Evolutionary conservation across 2,113 vertebrate genomes (phyloP), one percentile per base, ranked within the genome.

Genomic region (Thunnus thynnus): DNA sequence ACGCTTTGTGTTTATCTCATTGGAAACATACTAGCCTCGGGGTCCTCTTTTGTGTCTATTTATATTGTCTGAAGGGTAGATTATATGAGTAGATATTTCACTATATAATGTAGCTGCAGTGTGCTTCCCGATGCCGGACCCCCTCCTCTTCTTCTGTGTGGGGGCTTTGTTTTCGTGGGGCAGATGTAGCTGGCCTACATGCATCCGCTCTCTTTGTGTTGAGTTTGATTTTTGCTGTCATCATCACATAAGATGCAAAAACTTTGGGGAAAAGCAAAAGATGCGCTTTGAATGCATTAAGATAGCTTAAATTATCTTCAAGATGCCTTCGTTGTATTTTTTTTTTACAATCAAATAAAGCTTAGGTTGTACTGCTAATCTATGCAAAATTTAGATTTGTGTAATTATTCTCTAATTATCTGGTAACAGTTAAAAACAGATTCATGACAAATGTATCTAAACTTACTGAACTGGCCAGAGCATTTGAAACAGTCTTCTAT

Each of bases 141-240:
- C 58, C 36, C 30, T 16, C 65, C 32, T 68, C 82, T 20, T 72
- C 80, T 44, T 48, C 79, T 80, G 80, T 76, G 79, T 60, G 65
- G 78, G 55, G 85, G 85, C 90, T 93, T 93, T 93, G 92, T 94
- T 93, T 89, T 93, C 77, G 54, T 89, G 76, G 81, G 84, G 85
- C 90, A 93, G 90, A 90, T 90, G 89, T 78, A 89, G 80, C 85
- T 87, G 89, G 90, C 91, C 88, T 89, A 58, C 86, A 84, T 86
- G 78, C 80, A 90, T 89, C 89, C 90, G 74, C 69, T 84, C 80
- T 91, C 93, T 93, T 93, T 93, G 91, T 94, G 91, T 78, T 84
- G 60, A 76, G 13, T 86, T 90, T 51, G 78, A 56, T 68, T 89
- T 80, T 73, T 72, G 63, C 74, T 76, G 69, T 78, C 79, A 85